Percentiles rank a stretch among this genome's conserved stretches.
phyloP scores from a whole-genome alignment of 2,113 vertebrate genomes.

The Bos indicus region DNA sequence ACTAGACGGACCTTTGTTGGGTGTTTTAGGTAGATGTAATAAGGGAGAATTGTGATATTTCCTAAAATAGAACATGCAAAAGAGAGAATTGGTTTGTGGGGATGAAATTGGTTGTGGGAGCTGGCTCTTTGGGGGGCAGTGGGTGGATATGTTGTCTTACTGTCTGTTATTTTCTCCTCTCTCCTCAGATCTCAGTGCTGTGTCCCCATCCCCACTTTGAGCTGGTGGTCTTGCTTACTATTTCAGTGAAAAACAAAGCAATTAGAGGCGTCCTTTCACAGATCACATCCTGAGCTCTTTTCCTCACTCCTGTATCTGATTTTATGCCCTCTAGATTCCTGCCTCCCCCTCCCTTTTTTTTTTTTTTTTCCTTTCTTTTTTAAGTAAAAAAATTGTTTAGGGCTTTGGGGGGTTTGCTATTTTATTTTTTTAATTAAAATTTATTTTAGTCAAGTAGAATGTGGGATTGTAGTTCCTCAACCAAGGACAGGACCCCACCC shows the following conservation, averaged over 20 bases:
- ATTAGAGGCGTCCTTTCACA: neutral
- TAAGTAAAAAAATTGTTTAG: neutral
- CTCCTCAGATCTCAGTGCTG: neutral
- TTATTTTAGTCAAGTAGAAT: neutral
- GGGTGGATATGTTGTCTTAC: neutral
- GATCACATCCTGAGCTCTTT: no score
- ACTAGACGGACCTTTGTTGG: no score
- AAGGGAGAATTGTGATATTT: neutral
- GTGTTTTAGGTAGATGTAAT: neutral
- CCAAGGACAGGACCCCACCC: neutral
- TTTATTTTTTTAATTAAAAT: neutral
- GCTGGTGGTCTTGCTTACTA: neutral
- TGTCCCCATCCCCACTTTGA: no score
- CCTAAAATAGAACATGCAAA: neutral
- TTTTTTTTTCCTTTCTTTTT: neutral
- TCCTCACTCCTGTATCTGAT: neutral
- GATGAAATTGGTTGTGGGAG: no score
- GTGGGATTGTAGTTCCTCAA: neutral
- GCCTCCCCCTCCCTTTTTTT: neutral
- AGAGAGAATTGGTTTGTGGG: neutral
- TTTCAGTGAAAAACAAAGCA: neutral
- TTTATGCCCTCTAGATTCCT: neutral
- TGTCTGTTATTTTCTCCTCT: neutral
- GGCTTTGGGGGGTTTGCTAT: neutral
- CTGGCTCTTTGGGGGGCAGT: neutral